These are phyloP conservation scores for Xyrauchen texanus DNA, from an alignment of 2,113 vertebrate genomes.

Conservation along the genomic window DNA sequence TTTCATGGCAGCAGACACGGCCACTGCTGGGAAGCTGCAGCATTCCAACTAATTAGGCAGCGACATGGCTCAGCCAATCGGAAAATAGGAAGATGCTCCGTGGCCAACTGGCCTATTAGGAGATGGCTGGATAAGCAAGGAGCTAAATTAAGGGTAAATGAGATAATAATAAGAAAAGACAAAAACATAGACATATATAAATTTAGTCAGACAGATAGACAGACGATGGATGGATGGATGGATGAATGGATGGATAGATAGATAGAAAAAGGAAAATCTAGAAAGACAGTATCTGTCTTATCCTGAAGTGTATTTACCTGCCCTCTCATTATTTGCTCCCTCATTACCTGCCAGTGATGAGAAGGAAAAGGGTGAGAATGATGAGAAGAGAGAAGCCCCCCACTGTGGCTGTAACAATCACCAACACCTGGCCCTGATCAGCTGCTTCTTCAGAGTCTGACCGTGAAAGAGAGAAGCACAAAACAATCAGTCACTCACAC, in stretches of 20 bases:
- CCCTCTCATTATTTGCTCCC: constrained; percentile 9
- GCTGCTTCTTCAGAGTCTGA: constrained; percentile 89
- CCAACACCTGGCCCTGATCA: constrained; percentile 93
- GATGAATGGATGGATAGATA: too few relatives aligned
- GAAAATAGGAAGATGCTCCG: constrained; percentile 69
- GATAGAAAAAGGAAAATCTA: background rate
- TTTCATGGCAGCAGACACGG: constrained; percentile 61
- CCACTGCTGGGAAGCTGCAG: constrained; percentile 55
- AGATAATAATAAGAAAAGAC: background rate
- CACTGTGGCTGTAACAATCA: constrained; percentile 93
- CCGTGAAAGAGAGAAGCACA: background rate
- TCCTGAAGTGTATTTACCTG: background rate
- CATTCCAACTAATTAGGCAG: constrained; percentile 74
- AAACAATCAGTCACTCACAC: background rate
- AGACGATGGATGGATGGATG: too few relatives aligned
- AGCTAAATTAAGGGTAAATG: constrained; percentile 54
- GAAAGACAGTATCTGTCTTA: background rate
- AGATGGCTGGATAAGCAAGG: constrained; percentile 53
- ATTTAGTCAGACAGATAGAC: background rate
- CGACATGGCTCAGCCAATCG: constrained; percentile 72
- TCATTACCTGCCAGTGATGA: constrained; percentile 94
- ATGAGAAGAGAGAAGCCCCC: constrained; percentile 94
- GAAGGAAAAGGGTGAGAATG: constrained; percentile 95
- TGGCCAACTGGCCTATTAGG: constrained; percentile 66
- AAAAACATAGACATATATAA: background rate